These are phyloP conservation scores for Homarus americanus DNA, from an alignment of 1,140 invertebrate species.

Conservation along the genomic window DNA sequence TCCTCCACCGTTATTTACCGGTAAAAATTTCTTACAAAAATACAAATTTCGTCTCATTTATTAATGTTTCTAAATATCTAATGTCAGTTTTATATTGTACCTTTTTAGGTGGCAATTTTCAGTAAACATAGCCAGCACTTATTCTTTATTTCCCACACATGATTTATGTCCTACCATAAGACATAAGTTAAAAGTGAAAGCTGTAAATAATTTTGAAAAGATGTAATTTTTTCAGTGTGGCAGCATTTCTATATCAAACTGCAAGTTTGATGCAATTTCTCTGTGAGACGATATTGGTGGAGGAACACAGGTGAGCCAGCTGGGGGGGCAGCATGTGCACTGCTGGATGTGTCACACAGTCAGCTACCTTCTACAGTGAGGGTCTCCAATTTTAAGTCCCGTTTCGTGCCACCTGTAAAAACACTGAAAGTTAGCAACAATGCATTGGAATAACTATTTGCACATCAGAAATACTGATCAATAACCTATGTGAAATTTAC, in stretches of 20 bases:
- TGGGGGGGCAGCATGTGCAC: neutral
- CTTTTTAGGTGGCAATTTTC: neutral
- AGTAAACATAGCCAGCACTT: neutral
- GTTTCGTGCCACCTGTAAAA: slow-evolving; percentile 68
- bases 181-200: neutral
- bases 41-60: neutral
- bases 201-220: neutral
- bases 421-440: slow-evolving; percentile 72
- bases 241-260: neutral
- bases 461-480: slow-evolving; percentile 12
- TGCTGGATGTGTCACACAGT: slow-evolving; percentile 6
- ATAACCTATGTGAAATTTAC: slow-evolving; percentile 26
- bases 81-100: neutral
- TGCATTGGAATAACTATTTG: slow-evolving; percentile 37
- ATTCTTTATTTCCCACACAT: neutral
- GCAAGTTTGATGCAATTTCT: neutral
- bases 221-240: neutral
- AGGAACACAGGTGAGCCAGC: neutral
- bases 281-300: neutral
- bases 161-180: neutral
- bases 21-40: neutral
- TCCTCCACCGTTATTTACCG: no score
- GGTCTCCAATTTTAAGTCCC: slow-evolving; percentile 41
- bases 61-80: neutral
- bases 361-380: slow-evolving; percentile 16